Evolutionary conservation across 1,140 invertebrate genomes (phyloP), one percentile per base, ranked within the genome.

Genomic region (Atopsyche davidsoni): DNA sequence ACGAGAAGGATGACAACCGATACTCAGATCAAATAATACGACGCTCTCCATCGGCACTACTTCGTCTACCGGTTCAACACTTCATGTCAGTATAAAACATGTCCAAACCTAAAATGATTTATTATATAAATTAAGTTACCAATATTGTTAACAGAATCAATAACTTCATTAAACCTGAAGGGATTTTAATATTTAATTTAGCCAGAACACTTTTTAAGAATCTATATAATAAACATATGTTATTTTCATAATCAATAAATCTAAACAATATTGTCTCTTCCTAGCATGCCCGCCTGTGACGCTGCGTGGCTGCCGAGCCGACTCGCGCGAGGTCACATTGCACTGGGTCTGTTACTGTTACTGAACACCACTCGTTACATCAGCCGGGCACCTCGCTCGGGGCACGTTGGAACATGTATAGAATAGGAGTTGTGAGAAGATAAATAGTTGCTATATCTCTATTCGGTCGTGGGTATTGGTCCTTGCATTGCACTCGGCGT

Each of bases 401-500:
- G 49, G 28, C 49, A 43, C 49, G 42, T 35, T 34, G 39, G 49
- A 51, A 23, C 23, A 36, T 51, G 49, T 51, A 35, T 40, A 17
- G 6, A n/a, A 40, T 24, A 25, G 35, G 52, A 36, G 51, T 41
- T n/a, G 28, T 48, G 23, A 39, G 39, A 51, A 40, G 41, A 16
- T 48, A 16, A 35, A 17, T 32, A 25, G 23, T 35, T 46, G 17
- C 44, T 19, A 14, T 39, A 28, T 41, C 43, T 44, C 55, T 71
- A 74, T 61, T 72, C 70, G 62, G 70, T 63, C 59, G 68, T 60
- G 65, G 69, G 69, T 64, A 72, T 70, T 70, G 72, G 68, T 68
- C 68, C 70, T 67, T 72, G 68, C 63, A 72, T 65, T 62, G 68
- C 65, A 64, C 71, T 72, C 41, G 70, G 72, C 61, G 69, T 69